Percentiles rank a stretch among this genome's conserved stretches.
phyloP scores from a whole-genome alignment of 2,113 vertebrate genomes.

The Machaerirhynchus nigripectus region DNA sequence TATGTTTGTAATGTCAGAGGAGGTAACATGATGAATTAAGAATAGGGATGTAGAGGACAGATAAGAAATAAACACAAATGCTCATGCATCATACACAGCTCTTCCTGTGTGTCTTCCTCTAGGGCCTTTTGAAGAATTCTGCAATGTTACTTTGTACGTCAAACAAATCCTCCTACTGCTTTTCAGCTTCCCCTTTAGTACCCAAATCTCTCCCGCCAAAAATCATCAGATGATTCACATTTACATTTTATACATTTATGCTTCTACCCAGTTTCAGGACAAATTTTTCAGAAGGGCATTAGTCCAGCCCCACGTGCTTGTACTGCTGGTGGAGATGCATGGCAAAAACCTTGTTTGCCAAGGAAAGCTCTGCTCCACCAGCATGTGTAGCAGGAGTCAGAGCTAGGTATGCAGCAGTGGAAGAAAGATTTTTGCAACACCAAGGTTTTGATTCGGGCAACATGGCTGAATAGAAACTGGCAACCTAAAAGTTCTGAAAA shows the following conservation, averaged over 20 bases:
- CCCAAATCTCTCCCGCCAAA: not conserved
- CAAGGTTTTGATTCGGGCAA: not conserved
- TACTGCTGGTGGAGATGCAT: not conserved
- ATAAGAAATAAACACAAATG: conserved; percentile 27
- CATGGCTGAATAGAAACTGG: not conserved
- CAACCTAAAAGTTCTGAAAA: not conserved
- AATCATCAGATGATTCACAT: not conserved
- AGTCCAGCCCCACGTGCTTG: not conserved
- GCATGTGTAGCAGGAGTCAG: not conserved
- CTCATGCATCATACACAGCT: not conserved
- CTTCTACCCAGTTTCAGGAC: not conserved
- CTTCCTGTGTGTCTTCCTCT: not conserved
- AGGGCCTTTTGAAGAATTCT: not conserved
- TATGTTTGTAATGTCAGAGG: not conserved
- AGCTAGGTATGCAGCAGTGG: not conserved
- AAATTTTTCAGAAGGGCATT: not conserved
- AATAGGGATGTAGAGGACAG: not conserved
- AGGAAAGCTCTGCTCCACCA: not conserved
- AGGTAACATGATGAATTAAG: not conserved
- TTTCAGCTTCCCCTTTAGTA: not conserved
- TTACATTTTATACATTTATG: not conserved
- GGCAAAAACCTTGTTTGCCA: not conserved
- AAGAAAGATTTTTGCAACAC: not conserved
- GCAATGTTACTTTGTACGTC: not conserved
- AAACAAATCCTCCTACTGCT: not conserved